Conservation (phyloP, 2,797 vertebrate genomes). For the Sebastes variabilis region DNA sequence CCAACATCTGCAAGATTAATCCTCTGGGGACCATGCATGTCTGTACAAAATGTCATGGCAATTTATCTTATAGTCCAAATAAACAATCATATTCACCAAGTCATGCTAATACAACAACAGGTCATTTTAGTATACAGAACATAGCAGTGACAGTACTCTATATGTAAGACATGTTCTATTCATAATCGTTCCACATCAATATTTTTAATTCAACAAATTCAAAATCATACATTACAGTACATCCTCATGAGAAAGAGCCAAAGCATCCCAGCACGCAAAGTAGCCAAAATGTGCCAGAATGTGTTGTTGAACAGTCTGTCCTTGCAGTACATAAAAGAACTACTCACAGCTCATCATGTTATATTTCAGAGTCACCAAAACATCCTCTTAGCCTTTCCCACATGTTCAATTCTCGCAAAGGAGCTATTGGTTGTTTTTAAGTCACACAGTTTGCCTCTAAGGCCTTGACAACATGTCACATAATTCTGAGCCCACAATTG, state of each 20-base stretch:
- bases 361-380: slow-evolving; percentile 41
- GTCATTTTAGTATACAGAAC: neutral
- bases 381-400: slow-evolving; percentile 26
- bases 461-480: slow-evolving; percentile 56
- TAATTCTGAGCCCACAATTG: slow-evolving; percentile 60
- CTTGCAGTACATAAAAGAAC: neutral
- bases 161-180: neutral
- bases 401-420: slow-evolving; percentile 31
- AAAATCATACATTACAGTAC: neutral
- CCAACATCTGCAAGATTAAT: neutral
- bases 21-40: neutral
- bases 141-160: neutral
- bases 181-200: neutral
- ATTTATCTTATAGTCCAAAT: neutral
- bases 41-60: neutral
- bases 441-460: slow-evolving; percentile 41
- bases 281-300: neutral
- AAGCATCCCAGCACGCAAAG: slow-evolving; percentile 23
- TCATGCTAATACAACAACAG: neutral
- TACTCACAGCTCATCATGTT: slow-evolving; percentile 17
- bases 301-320: neutral
- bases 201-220: neutral
- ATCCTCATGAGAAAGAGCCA: neutral
- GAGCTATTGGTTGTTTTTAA: slow-evolving; percentile 51
- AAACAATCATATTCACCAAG: neutral